Evolutionary conservation across 1,140 invertebrate genomes (phyloP), one percentile per base, ranked within the genome.

Genomic region (Zaprionus davidi): DNA sequence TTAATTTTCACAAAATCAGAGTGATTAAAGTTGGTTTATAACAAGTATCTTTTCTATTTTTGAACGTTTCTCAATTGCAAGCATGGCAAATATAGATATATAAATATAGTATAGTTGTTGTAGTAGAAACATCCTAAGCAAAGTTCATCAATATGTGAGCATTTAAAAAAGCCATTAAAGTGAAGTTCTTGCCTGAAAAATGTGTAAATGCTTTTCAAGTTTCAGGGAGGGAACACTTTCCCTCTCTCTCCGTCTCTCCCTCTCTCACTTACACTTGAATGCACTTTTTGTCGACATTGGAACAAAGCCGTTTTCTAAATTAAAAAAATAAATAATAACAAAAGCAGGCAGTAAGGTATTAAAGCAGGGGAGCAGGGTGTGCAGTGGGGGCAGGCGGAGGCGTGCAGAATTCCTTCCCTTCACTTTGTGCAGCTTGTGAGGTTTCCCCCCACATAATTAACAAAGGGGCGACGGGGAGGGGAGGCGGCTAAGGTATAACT

Each of bases 261-360:
- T 9, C 59, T 64, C 11, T n/a, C 49, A 62, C 59, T 85, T 81
- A 81, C 82, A 84, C 82, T 71, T 81, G 82, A 85, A 81, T 84
- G 82, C 82, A 78, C 78, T 81, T 78, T 84, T 81, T 77, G 59
- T 72, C 63, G 73, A 46, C 59, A 65, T 72, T 73, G 78, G 65
- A 53, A 78, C 82, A 84, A 81, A 83, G 65, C 66, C 44, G 74
- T 77, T 78, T 78, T 75, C 70, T 66, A 78, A 78, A 81, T 72
- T 78, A 72, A 81, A 81, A 79, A 71, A 49, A 41, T 22, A 67
- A 56, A 63, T 34, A 65, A 44, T 58, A 34, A 34, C 26, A 22
- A 15, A 31, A 3, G 20, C 6, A 36, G 46, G 12, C 17, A 9
- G 26, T 2, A 3, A 20, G 36, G 59, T 67, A 60, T 55, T n/a